These are phyloP conservation scores for Epiblema foenella DNA, from an alignment of 2,888 invertebrate genomes.

Conservation along the genomic window DNA sequence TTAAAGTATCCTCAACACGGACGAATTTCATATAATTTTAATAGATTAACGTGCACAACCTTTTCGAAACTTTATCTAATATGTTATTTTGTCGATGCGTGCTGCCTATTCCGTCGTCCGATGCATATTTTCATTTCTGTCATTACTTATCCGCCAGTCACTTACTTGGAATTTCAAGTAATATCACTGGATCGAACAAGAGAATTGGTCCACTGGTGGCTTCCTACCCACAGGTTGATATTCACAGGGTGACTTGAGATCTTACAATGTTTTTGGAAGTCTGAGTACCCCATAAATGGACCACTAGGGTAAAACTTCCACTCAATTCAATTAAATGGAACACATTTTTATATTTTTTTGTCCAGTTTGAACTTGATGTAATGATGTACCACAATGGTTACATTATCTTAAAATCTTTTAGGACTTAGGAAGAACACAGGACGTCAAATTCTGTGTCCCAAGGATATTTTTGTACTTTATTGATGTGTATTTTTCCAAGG, in stretches of 20 bases:
- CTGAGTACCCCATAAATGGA: conserved; percentile 24
- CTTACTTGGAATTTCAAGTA: background rate
- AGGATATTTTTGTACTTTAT: conserved; percentile 61
- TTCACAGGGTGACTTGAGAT: conserved; percentile 20
- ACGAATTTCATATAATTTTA: conserved; percentile 71
- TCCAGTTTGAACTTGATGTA: conserved; percentile 19
- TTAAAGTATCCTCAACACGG: conserved; percentile 56
- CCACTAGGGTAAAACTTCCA: conserved; percentile 35
- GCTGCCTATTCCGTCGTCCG: conserved; percentile 1
- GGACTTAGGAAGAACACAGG: conserved; percentile 41
- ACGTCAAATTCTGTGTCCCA: conserved; percentile 43
- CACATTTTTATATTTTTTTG: conserved; percentile 26
- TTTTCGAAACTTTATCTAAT: conserved; percentile 69
- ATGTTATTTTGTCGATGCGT: conserved; percentile 42
- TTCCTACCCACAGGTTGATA: conserved; percentile 41
- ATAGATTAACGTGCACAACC: conserved; percentile 83
- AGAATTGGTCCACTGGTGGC: conserved; percentile 29
- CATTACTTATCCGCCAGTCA: background rate
- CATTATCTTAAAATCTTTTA: conserved; percentile 43
- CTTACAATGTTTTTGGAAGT: conserved; percentile 15
- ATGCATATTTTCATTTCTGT: background rate
- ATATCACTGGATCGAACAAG: background rate
- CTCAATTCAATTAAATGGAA: conserved; percentile 23
- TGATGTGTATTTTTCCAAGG: conserved; percentile 56
- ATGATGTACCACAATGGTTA: too few species aligned